A percentile compares a stretch with the other conserved stretches of the same genome.
Evolutionary conservation across 37 sponge, comb jelly and placozoan species (phyloP).

Genomic region (Haliclona indistincta): DNA sequence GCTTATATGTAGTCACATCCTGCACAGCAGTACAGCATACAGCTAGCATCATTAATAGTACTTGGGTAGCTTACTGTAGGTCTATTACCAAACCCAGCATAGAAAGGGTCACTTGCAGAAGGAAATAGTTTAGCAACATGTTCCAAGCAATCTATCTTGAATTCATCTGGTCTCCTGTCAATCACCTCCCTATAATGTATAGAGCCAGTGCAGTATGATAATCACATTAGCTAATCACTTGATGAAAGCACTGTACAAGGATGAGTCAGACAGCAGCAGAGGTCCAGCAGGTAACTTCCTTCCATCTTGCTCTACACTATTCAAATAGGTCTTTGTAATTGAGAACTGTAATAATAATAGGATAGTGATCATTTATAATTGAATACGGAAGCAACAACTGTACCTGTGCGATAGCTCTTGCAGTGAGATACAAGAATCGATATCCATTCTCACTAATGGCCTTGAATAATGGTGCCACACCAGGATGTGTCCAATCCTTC

Average conservation of each 20-base stretch:
- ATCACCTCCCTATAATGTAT: constrained; percentile 98
- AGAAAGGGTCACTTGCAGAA: constrained; percentile 54
- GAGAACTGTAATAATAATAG: too few relatives aligned
- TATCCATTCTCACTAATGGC: constrained; percentile 77
- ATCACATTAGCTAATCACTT: constrained; percentile 47
- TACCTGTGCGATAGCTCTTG: constrained; percentile 93
- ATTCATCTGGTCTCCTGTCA: constrained; percentile 87
- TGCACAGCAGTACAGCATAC: too few relatives aligned
- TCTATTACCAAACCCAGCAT: constrained; percentile 95
- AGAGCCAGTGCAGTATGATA: not conserved
- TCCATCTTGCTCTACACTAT: constrained; percentile 49
- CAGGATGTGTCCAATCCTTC: constrained; percentile 94
- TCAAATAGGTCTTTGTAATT: constrained; percentile 67
- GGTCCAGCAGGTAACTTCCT: constrained; percentile 90
- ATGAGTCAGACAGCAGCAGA: constrained; percentile 82
- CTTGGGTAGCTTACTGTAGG: constrained; percentile 79
- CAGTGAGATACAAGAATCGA: constrained; percentile 89
- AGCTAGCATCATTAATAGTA: too few relatives aligned
- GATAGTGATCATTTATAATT: too few relatives aligned
- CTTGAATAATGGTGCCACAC: constrained; percentile 78
- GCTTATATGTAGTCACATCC: too few relatives aligned
- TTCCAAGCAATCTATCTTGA: constrained; percentile 87
- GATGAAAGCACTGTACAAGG: constrained; percentile 76
- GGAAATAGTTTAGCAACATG: constrained; percentile 82
- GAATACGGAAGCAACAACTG: too few relatives aligned